Percentiles rank a stretch among this genome's conserved stretches.
Conservation (phyloP, 2,888 invertebrate species). For the Yponomeuta sedellus region DNA sequence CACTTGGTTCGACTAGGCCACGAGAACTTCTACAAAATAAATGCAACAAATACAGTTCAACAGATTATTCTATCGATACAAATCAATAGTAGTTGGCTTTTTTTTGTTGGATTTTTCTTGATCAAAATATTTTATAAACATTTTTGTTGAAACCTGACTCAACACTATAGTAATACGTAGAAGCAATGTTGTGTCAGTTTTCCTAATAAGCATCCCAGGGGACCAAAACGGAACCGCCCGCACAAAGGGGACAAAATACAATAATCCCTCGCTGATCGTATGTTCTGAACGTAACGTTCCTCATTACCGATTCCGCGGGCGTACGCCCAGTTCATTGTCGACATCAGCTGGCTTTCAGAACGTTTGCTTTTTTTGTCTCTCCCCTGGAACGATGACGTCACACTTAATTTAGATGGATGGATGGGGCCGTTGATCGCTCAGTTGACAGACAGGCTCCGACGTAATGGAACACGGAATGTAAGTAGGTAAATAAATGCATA, state of each 20-base stretch:
- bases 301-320: conserved; percentile 8
- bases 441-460: neutral
- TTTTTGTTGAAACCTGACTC: no score
- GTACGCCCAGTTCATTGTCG: conserved; percentile 4
- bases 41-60: no score
- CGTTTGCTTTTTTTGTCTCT: neutral
- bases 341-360: conserved; percentile 2
- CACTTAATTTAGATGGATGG: neutral
- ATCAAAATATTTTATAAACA: no score
- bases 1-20: no score
- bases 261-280: conserved; percentile 10
- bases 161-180: no score
- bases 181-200: no score
- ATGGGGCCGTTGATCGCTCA: neutral
- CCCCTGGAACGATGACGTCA: neutral
- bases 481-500: no score
- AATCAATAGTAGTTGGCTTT: no score
- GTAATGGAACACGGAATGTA: neutral
- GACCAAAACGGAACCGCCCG: neutral
- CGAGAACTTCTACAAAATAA: no score
- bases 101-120: no score
- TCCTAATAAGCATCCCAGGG: no score
- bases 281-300: conserved; percentile 5
- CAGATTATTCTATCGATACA: no score
- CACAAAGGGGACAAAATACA: neutral